These are phyloP conservation scores for Cetonia aurata DNA, from an alignment of 2,888 invertebrate species.

Conservation along the genomic window DNA sequence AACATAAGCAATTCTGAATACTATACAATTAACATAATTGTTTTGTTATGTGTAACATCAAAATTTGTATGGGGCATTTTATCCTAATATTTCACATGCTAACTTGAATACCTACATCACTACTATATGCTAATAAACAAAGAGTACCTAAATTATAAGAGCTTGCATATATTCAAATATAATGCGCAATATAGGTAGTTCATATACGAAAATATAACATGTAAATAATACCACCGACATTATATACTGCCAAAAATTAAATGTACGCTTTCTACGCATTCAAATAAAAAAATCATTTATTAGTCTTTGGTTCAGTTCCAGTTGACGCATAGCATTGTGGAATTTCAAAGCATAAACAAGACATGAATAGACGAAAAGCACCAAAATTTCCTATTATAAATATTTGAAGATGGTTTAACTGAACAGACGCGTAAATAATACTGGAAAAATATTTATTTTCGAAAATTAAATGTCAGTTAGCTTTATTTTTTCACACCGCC, in stretches of 20 bases:
- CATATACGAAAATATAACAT: conserved; percentile 31
- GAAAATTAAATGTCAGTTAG: background rate
- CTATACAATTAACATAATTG: too few species aligned
- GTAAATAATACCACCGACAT: conserved; percentile 33
- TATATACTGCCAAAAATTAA: conserved; percentile 33
- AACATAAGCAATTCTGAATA: too few species aligned
- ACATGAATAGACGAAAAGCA: conserved; percentile 31
- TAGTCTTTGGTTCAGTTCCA: conserved; percentile 38
- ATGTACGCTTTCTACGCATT: conserved; percentile 35
- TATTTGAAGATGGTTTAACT: conserved; percentile 19
- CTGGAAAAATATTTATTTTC: conserved; percentile 4
- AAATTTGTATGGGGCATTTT: background rate
- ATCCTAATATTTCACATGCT: too few species aligned
- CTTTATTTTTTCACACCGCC: background rate
- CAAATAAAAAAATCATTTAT: conserved; percentile 32
- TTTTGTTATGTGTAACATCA: background rate
- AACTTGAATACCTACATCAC: too few species aligned
- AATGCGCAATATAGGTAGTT: conserved; percentile 23
- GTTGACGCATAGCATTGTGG: conserved; percentile 38
- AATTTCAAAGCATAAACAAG: conserved; percentile 39
- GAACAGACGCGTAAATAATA: conserved; percentile 9
- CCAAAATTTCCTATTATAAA: conserved; percentile 35
- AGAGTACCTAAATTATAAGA: background rate
- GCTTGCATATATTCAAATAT: conserved; percentile 7
- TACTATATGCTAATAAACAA: too few species aligned